Percentiles rank a stretch among this genome's conserved stretches.
phyloP scores from a whole-genome alignment of 2,113 vertebrate species.

The Centropus bengalensis region DNA sequence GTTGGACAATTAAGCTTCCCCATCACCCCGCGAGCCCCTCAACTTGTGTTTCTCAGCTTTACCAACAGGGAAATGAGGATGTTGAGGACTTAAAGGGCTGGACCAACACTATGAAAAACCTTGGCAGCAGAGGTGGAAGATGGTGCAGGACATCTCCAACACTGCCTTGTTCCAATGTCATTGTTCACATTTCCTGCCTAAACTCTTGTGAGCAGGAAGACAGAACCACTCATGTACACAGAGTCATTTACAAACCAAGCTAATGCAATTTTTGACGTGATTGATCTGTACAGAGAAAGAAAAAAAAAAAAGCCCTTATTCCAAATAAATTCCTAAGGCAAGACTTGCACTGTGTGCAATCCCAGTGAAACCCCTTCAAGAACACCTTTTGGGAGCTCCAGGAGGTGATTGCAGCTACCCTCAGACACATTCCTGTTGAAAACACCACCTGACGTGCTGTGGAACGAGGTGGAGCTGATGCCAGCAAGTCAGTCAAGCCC shows the following conservation, averaged over 20 bases:
- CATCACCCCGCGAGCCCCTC: background rate
- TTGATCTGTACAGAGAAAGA: background rate
- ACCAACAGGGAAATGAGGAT: conserved; percentile 8
- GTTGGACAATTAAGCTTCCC: background rate
- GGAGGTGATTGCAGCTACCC: conserved; percentile 15
- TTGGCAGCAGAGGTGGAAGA: background rate
- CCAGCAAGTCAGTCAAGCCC: conserved; percentile 53
- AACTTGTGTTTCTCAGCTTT: background rate
- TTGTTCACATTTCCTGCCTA: background rate
- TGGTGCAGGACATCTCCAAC: background rate
- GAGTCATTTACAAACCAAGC: background rate
- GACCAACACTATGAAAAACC: background rate
- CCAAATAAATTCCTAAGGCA: background rate
- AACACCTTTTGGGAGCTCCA: background rate
- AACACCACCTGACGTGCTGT: conserved; percentile 60
- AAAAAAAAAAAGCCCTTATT: background rate
- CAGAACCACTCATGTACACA: background rate
- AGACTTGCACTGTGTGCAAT: background rate
- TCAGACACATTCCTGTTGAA: conserved; percentile 28
- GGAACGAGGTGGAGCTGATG: conserved; percentile 53
- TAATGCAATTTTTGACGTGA: background rate
- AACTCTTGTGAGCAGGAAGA: background rate
- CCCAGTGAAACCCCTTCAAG: background rate
- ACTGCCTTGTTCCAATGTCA: background rate
- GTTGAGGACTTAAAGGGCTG: background rate